phyloP scores from a whole-genome alignment of 2,113 vertebrate species.

The Lichenostomus cassidix region DNA sequence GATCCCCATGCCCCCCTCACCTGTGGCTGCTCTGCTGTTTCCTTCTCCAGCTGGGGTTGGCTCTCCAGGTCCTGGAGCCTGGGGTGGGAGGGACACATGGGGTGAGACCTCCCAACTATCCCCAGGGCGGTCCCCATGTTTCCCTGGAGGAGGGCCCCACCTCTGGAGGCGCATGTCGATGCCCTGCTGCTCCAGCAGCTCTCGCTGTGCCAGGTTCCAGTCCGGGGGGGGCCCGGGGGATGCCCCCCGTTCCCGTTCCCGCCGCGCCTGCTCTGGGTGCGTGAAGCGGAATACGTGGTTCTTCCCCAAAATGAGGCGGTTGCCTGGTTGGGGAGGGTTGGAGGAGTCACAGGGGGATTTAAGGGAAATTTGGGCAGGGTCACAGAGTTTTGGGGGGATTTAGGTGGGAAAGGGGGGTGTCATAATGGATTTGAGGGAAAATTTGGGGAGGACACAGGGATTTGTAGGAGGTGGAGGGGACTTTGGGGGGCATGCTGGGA shows the following conservation, averaged over 20 bases:
- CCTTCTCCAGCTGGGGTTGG: not conserved
- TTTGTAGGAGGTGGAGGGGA: not conserved
- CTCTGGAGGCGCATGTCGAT: not conserved
- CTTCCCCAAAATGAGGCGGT: not conserved
- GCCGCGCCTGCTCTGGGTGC: not conserved
- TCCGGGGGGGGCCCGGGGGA: not conserved
- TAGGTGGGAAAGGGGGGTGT: not conserved
- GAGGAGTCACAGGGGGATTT: not conserved
- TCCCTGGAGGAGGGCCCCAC: not conserved
- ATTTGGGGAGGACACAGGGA: rapidly evolving
- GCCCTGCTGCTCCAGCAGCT: conserved; percentile 1
- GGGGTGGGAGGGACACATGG: rapidly evolving
- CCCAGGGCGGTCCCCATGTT: rapidly evolving
- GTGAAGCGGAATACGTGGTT: conserved; percentile 10
- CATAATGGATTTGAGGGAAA: not conserved
- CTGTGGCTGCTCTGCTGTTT: not conserved
- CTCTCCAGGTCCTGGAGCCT: not conserved
- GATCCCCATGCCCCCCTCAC: not conserved
- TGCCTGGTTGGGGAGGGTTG: not conserved
- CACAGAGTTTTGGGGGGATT: not conserved
- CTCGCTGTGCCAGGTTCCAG: not conserved
- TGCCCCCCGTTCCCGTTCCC: not conserved
- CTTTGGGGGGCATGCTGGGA: not conserved
- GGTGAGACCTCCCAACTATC: not conserved
- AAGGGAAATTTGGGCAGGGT: not conserved